Evolutionary conservation across 2,888 invertebrate species (phyloP).

Genomic region (Deilephila elpenor): DNA sequence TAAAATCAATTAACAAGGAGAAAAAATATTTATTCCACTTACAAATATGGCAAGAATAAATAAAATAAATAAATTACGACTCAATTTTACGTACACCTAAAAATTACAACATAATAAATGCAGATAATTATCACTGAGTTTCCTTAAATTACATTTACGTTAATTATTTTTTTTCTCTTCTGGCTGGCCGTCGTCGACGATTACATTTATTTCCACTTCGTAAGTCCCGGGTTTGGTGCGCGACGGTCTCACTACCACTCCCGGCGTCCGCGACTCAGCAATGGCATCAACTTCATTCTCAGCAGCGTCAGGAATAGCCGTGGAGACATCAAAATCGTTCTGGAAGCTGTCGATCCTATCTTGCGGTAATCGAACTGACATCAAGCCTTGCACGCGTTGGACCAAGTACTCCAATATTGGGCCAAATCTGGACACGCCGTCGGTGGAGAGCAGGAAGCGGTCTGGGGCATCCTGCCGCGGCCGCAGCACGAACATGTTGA

Average conservation of each 20-base stretch:
- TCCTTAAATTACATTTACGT: conserved; percentile 30
- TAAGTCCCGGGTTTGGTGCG: conserved; percentile 73
- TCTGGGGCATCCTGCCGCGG: conserved; percentile 66
- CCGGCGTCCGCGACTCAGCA: conserved; percentile 74
- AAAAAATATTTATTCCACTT: conserved; percentile 54
- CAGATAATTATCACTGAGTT: conserved; percentile 34
- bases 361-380: conserved; percentile 87
- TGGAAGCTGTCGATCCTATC: conserved; percentile 75
- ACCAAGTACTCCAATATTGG: conserved; percentile 88
- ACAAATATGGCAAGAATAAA: conserved; percentile 75
- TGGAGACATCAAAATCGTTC: conserved; percentile 42
- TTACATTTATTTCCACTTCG: conserved; percentile 74
- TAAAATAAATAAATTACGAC: conserved; percentile 49
- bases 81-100: conserved; percentile 36
- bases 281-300: conserved; percentile 80
- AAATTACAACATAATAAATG: conserved; percentile 46
- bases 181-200: conserved; percentile 75
- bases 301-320: conserved; percentile 64
- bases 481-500: conserved; percentile 77
- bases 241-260: conserved; percentile 70
- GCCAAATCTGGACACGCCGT: conserved; percentile 85
- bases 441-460: conserved; percentile 66
- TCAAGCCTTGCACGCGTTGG: conserved; percentile 88
- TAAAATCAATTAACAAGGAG: conserved; percentile 38
- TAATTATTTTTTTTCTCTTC: conserved; percentile 50